Conservation (phyloP, 1,140 invertebrate species). For the Eumaeus atala region DNA sequence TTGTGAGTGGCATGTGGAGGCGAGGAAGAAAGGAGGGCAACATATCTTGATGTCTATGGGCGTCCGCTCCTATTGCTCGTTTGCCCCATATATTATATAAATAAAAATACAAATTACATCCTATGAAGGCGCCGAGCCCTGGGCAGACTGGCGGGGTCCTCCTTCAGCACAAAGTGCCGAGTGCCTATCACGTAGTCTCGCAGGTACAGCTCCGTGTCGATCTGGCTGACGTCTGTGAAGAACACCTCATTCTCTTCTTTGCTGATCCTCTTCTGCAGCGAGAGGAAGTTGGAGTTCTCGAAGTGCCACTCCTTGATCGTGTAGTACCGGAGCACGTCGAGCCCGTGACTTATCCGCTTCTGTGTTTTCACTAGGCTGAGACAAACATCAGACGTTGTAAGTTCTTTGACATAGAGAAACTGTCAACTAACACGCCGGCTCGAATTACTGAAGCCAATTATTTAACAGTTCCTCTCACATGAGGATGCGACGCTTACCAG, state of each 20-base stretch:
- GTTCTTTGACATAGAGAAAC: no score
- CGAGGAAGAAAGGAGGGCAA: no score
- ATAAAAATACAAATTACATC: constrained; percentile 34
- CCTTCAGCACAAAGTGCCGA: constrained; percentile 84
- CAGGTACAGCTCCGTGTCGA: constrained; percentile 81
- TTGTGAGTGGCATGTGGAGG: no score
- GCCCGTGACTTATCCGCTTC: constrained; percentile 77
- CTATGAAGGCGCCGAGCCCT: constrained; percentile 76
- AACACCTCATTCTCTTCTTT: constrained; percentile 76
- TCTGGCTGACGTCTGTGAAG: constrained; percentile 66
- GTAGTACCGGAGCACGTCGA: constrained; percentile 86
- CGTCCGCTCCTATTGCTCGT: no score
- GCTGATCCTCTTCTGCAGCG: constrained; percentile 78
- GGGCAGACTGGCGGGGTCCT: constrained; percentile 83
- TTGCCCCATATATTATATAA: no score
- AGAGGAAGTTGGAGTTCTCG: constrained; percentile 77
- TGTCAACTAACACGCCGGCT: no score
- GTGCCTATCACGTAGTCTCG: constrained; percentile 82
- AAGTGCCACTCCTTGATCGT: constrained; percentile 91
- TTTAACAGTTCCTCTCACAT: no score
- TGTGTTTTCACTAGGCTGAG: constrained; percentile 79
- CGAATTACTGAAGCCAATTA: no score
- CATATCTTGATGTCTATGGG: no score
- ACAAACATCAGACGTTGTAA: no score
- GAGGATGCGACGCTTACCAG: no score